Evolutionary conservation across 2,797 vertebrate genomes (phyloP).

Genomic region (Anabacerthia variegaticeps): DNA sequence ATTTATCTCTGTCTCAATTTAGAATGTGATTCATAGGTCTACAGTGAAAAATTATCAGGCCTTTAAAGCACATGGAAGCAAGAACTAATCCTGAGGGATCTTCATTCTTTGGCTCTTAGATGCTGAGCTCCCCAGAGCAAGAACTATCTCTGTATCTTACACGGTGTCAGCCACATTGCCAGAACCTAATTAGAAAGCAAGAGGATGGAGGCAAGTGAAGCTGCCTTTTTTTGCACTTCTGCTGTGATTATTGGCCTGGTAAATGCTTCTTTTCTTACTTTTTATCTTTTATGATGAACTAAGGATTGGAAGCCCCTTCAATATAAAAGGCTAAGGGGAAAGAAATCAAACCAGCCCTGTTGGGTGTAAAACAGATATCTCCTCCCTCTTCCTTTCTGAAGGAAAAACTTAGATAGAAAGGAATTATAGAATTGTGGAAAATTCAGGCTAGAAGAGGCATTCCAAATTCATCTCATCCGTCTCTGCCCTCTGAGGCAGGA

Average conservation of each 20-base stretch:
- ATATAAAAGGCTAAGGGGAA: neutral
- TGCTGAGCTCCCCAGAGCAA: neutral
- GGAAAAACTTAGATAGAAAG: neutral
- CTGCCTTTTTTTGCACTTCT: neutral
- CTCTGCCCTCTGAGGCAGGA: neutral
- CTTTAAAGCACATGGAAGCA: constrained; percentile 10
- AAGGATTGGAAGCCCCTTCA: neutral
- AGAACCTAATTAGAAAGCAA: constrained; percentile 35
- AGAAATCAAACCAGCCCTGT: neutral
- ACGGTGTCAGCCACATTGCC: neutral
- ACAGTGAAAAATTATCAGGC: constrained; percentile 36
- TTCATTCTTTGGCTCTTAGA: neutral
- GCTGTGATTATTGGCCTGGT: neutral
- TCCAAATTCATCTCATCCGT: neutral
- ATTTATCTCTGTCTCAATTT: constrained; percentile 51
- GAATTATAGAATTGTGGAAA: neutral
- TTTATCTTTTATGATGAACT: neutral
- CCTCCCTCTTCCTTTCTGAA: neutral
- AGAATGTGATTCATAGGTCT: constrained; percentile 50
- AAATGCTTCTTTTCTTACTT: neutral
- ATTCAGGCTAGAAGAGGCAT: neutral
- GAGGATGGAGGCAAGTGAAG: neutral
- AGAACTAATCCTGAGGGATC: neutral
- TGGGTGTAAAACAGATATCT: neutral
- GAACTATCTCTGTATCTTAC: neutral